A percentile compares a stretch with the other conserved stretches of the same genome.
These are phyloP conservation scores for Magallana nippona DNA, from an alignment of 2,888 invertebrate species.

Conservation along the genomic window DNA sequence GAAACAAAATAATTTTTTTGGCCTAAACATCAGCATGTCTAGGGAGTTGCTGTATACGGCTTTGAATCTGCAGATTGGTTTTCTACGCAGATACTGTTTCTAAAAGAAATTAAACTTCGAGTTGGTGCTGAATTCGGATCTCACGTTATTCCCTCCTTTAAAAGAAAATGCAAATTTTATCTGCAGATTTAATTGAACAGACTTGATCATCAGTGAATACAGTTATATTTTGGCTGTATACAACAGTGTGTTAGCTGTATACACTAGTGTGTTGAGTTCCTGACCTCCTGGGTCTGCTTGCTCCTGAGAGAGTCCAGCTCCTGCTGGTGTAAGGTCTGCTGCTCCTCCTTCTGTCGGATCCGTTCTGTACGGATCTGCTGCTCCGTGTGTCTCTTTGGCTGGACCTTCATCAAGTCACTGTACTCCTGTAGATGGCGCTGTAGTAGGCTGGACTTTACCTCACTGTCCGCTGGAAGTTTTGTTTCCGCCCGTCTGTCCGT, in stretches of 20 bases:
- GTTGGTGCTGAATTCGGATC: background rate
- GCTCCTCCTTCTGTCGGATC: constrained; percentile 42
- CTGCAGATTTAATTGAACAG: too few relatives aligned
- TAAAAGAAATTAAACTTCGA: background rate
- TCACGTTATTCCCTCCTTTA: background rate
- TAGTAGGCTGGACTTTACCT: constrained; percentile 42
- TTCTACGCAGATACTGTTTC: too few relatives aligned
- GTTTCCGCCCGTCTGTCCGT: background rate
- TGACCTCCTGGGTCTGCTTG: constrained; percentile 40
- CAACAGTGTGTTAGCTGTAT: background rate
- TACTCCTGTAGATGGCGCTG: constrained; percentile 54
- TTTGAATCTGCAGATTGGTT: too few relatives aligned
- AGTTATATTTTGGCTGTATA: background rate
- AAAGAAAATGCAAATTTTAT: too few relatives aligned
- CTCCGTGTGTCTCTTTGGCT: constrained; percentile 58
- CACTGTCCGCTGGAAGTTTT: background rate
- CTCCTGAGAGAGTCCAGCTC: constrained; percentile 53
- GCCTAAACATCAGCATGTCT: too few relatives aligned
- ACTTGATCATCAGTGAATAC: too few relatives aligned
- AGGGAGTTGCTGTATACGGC: too few relatives aligned
- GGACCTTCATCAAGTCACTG: constrained; percentile 55
- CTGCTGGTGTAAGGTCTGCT: constrained; percentile 46
- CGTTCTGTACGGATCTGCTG: constrained; percentile 54
- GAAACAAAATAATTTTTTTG: too few relatives aligned
- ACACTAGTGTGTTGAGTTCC: background rate